Percentiles rank a stretch among this genome's conserved stretches.
Evolutionary conservation across 2,797 vertebrate genomes (phyloP).

Genomic region (Channa striata): DNA sequence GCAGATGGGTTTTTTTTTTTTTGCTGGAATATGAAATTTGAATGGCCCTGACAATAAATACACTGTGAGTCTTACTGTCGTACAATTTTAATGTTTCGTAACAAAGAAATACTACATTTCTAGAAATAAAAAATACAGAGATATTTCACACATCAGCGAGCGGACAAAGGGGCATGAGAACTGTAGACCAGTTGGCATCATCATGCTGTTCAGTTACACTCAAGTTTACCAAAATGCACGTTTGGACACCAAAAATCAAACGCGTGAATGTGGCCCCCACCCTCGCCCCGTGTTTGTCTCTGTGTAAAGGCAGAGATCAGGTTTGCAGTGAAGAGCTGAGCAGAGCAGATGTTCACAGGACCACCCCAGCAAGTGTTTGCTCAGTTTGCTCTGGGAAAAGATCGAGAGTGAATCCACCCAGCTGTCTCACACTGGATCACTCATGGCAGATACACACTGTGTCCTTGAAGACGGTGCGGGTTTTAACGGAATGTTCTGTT

Average conservation of each 20-base stretch:
- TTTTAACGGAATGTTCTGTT: constrained; percentile 59
- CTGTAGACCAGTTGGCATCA: background rate
- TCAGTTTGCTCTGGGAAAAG: constrained; percentile 65
- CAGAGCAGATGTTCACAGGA: constrained; percentile 75
- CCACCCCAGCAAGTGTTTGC: constrained; percentile 74
- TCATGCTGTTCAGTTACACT: constrained; percentile 8
- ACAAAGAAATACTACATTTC: background rate
- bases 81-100: background rate
- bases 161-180: background rate
- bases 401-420: constrained; percentile 58
- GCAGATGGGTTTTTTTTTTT: no score
- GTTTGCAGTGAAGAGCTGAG: constrained; percentile 41
- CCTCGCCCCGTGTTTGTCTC: constrained; percentile 32
- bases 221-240: constrained; percentile 10
- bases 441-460: constrained; percentile 61
- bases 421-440: constrained; percentile 38
- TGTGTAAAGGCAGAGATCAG: constrained; percentile 43
- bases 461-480: constrained; percentile 47
- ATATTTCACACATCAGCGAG: background rate
- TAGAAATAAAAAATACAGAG: background rate
- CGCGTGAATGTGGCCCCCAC: background rate
- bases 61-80: no score
- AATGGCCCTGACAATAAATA: background rate
- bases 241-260: constrained; percentile 15
- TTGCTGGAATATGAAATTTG: no score